Base-by-base conservation (phyloP, 2,113 vertebrate species). In the Dissostichus mawsoni region DNA sequence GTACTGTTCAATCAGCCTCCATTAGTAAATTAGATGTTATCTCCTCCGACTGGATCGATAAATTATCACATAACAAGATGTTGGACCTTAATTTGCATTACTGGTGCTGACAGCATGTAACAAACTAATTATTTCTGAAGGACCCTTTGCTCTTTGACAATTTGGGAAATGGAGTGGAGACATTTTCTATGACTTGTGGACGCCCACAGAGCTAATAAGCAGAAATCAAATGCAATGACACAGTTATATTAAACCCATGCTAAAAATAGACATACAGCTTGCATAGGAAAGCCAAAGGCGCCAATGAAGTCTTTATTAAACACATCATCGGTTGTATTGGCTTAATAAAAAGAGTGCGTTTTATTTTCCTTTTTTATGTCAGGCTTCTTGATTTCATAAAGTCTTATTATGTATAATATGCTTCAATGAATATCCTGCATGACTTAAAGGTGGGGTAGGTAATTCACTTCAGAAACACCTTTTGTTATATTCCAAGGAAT, bases 51-150 rank as follows among this genome's bases (percentile, higher is more conserved):
- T 79, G 79, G 81, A 92, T 93, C 87, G 11, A 92, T 90, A 71
- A 86, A 91, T 92, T 87, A 92, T 87, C 88, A 76, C 81, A 72
- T 75, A 92, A 92, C 90, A 90, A 90, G 89, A 92, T 89, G 91
- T 70, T 57, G 84, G 76, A 74, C 76, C 65, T 68, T 77, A 89
- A 91, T 91, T 91, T 89, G 84, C 84, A 86, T 90, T 83, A 74
- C 56, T 64, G 69, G 36, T 67, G 64, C 83, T 82, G 88, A 90
- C 84, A 81, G 83, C 74, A 80, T 36, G 84, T 68, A 67, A 87
- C 77, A 74, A 83, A 84, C 73, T 82, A 84, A 93, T 92, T 90
- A 89, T 87, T 82, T 86, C 69, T 81, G 80, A 76, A 77, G 80
- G 80, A 82, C 75, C 80, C 56, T 53, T 86, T 14, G 69, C 59